Evolutionary conservation across 35 echinoderm and acorn worm species (phyloP).

Genomic region (Anneissia japonica): DNA sequence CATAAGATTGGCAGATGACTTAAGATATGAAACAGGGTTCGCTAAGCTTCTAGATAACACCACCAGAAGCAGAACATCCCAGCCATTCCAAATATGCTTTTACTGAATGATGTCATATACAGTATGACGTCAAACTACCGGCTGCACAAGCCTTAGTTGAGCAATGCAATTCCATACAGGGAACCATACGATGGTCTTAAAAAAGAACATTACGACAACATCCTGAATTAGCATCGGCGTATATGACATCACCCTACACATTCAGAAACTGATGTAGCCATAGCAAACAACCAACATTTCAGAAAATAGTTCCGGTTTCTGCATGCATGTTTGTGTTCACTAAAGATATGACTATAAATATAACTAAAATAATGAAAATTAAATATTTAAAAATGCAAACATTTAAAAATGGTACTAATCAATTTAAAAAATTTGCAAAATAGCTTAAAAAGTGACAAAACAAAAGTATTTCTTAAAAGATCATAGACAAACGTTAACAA

Average conservation of each 20-base stretch:
- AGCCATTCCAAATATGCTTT: background rate
- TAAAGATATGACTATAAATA: too few species aligned
- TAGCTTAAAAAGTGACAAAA: too few species aligned
- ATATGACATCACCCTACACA: background rate
- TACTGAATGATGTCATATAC: background rate
- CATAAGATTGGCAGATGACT: background rate
- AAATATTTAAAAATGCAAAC: too few species aligned
- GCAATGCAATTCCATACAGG: background rate
- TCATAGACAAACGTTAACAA: too few species aligned
- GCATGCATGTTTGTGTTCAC: too few species aligned
- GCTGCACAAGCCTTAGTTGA: background rate
- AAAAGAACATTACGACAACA: background rate
- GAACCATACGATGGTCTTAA: background rate
- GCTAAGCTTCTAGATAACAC: background rate
- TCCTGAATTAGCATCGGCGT: background rate
- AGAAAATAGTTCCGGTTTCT: background rate
- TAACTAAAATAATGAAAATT: too few species aligned
- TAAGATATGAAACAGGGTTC: background rate
- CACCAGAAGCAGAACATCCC: background rate
- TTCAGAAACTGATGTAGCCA: background rate
- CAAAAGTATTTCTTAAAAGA: too few species aligned
- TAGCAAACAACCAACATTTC: background rate
- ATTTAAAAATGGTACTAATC: too few species aligned
- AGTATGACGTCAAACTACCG: background rate
- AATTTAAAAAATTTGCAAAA: too few species aligned